Percentiles rank a stretch among this genome's conserved stretches.
Evolutionary conservation across 2,888 invertebrate species (phyloP).

Genomic region (Dione juno): DNA sequence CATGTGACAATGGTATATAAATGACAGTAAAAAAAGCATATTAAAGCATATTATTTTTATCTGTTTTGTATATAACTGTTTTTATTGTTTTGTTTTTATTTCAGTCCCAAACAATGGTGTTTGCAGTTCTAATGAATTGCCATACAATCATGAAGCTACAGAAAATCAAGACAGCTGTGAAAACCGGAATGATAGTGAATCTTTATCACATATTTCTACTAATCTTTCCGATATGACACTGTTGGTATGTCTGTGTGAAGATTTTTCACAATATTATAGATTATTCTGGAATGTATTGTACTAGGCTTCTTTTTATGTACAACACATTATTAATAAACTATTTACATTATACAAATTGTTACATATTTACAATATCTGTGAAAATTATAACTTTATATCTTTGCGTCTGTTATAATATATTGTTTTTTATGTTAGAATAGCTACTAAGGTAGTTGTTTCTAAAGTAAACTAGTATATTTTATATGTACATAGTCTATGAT

Average conservation of each 20-base stretch:
- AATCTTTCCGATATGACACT: constrained; percentile 73
- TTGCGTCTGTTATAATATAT: too few species aligned
- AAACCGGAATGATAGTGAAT: constrained; percentile 68
- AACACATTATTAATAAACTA: too few species aligned
- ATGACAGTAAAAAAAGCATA: neutral
- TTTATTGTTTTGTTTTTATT: constrained; percentile 44
- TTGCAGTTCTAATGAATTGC: constrained; percentile 56
- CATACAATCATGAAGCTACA: constrained; percentile 53
- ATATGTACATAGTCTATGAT: too few species aligned
- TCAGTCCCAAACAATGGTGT: constrained; percentile 69
- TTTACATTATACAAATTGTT: too few species aligned
- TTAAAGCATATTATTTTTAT: too few species aligned
- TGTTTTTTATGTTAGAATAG: too few species aligned
- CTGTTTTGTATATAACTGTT: neutral
- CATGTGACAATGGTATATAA: constrained; percentile 64
- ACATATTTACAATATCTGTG: too few species aligned
- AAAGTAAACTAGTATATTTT: too few species aligned
- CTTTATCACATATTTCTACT: constrained; percentile 67
- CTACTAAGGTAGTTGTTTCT: too few species aligned
- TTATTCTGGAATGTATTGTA: too few species aligned
- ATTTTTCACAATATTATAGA: neutral
- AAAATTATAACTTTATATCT: too few species aligned
- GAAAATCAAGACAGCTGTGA: constrained; percentile 57
- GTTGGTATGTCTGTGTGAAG: constrained; percentile 61
- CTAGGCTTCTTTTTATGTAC: too few species aligned